A percentile compares a stretch with the other conserved stretches of the same genome.
Conservation (phyloP, 1,140 invertebrate genomes). For the Sinella curviseta region DNA sequence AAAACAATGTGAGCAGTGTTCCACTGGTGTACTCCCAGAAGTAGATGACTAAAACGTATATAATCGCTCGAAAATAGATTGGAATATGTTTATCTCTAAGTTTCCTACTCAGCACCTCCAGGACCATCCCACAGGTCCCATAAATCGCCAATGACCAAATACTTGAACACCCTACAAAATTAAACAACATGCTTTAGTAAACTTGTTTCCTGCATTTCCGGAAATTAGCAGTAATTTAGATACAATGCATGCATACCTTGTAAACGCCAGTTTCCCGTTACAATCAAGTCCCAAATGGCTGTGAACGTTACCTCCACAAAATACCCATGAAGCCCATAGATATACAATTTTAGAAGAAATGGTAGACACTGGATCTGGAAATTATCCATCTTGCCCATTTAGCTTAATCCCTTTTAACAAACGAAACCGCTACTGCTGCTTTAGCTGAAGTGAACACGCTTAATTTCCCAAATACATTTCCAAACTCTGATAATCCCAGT, state of each 20-base stretch:
- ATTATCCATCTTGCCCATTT: neutral
- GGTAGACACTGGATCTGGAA: constrained; percentile 29
- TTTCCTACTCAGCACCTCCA: constrained; percentile 56
- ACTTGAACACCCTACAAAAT: constrained; percentile 55
- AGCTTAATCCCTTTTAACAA: neutral
- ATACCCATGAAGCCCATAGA: constrained; percentile 62
- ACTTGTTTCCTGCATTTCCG: neutral
- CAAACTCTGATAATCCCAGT: no score
- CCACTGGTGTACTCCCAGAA: constrained; percentile 60
- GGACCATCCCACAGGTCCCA: constrained; percentile 55
- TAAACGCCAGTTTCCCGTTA: constrained; percentile 59
- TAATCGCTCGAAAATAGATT: constrained; percentile 54
- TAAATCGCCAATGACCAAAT: constrained; percentile 61
- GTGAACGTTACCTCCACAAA: constrained; percentile 61
- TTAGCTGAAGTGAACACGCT: neutral
- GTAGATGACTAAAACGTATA: constrained; percentile 59
- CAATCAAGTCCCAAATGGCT: constrained; percentile 59
- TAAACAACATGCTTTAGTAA: neutral
- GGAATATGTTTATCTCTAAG: constrained; percentile 52
- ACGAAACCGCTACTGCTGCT: no score
- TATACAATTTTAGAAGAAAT: constrained; percentile 55
- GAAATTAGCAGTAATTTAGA: neutral
- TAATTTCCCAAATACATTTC: neutral
- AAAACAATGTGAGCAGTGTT: constrained; percentile 56
- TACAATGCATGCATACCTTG: constrained; percentile 52